phyloP scores from a whole-genome alignment of 2,797 vertebrate genomes.

The Bucorvus abyssinicus region DNA sequence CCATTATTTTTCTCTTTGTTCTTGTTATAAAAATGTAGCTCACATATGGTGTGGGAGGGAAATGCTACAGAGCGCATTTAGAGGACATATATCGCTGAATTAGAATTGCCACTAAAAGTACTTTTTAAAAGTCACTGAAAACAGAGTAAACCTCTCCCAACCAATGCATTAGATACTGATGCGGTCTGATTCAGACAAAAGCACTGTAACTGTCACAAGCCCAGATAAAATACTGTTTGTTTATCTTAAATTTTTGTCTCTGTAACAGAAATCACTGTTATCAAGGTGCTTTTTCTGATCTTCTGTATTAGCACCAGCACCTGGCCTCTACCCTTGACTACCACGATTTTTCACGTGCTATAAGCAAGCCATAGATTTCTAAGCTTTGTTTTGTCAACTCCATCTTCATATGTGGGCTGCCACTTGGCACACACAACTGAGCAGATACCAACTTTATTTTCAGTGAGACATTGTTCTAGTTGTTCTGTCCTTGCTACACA shows the following conservation, averaged over 20 bases:
- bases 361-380: neutral
- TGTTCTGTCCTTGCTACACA: neutral
- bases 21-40: constrained; percentile 39
- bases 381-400: neutral
- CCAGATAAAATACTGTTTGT: neutral
- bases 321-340: neutral
- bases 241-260: neutral
- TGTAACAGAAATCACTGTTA: neutral
- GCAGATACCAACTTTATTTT: neutral
- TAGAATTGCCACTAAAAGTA: neutral
- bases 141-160: neutral
- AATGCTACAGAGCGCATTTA: constrained; percentile 32
- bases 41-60: constrained; percentile 17
- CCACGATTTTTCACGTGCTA: neutral
- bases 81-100: constrained; percentile 33
- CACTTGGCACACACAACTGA: neutral
- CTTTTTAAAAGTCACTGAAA: constrained; percentile 25
- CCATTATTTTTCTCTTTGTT: constrained; percentile 47
- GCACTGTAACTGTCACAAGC: neutral
- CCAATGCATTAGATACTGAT: neutral
- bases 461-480: neutral
- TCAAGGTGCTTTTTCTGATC: neutral
- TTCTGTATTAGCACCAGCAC: neutral
- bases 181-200: neutral
- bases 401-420: neutral